phyloP scores from a whole-genome alignment of 2,888 invertebrate species.

The Drosophila macrospina region DNA sequence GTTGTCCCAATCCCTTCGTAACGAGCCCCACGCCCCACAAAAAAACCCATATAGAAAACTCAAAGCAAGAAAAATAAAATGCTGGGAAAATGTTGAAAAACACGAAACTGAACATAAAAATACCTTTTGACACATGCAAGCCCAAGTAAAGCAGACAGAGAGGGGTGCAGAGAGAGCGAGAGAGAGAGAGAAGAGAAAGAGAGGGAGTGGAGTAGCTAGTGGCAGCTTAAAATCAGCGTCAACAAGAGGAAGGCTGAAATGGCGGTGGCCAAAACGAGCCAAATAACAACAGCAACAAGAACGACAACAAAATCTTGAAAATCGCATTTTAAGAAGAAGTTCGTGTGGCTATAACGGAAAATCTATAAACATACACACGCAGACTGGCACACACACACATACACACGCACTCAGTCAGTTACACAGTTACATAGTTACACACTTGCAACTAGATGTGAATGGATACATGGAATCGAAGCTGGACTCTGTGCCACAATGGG shows the following conservation, averaged over 20 bases:
- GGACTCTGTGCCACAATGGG: constrained; percentile 55
- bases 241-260: constrained; percentile 53
- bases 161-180: background rate
- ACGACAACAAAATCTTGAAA: constrained; percentile 78
- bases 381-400: constrained; percentile 12
- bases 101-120: constrained; percentile 79
- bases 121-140: constrained; percentile 82
- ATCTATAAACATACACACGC: constrained; percentile 63
- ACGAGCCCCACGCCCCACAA: too few relatives aligned
- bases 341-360: constrained; percentile 79
- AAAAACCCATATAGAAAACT: constrained; percentile 12
- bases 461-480: constrained; percentile 50
- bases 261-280: constrained; percentile 56
- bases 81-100: constrained; percentile 74
- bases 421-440: constrained; percentile 22
- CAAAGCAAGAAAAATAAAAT: constrained; percentile 66
- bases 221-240: constrained; percentile 74
- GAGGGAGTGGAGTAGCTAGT: constrained; percentile 7
- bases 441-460: constrained; percentile 27
- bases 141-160: constrained; percentile 13
- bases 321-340: constrained; percentile 82
- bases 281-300: constrained; percentile 30
- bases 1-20: background rate
- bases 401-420: background rate
- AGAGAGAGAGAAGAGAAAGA: background rate